Conservation (phyloP, 92 coral and sea anemone species). For the Phenganax subtilis region DNA sequence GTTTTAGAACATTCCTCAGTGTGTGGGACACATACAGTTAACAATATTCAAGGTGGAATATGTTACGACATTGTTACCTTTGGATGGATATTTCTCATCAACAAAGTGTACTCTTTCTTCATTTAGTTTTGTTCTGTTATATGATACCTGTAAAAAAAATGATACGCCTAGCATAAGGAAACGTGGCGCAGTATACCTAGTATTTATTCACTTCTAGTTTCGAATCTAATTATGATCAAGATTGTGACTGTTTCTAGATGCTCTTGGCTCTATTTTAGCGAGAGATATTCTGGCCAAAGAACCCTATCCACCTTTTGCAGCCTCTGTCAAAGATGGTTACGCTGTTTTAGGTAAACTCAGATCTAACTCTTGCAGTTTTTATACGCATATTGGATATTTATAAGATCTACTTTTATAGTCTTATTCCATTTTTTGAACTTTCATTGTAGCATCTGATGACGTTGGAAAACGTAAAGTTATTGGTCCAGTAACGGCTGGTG, state of each 20-base stretch:
- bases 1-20: conserved; percentile 53
- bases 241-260: conserved; percentile 44
- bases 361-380: background rate
- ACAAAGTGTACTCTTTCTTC: no score
- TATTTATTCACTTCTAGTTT: background rate
- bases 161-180: background rate
- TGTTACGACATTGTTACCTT: background rate
- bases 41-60: conserved; percentile 35
- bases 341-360: conserved; percentile 64
- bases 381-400: background rate
- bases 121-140: no score
- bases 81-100: background rate
- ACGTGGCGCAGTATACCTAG: background rate
- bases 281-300: conserved; percentile 65
- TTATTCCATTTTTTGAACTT: background rate
- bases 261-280: conserved; percentile 64
- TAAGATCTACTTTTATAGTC: background rate
- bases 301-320: conserved; percentile 91
- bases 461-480: conserved; percentile 73
- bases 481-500: conserved; percentile 90
- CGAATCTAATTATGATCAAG: no score
- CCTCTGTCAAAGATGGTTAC: conserved; percentile 95
- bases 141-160: no score
- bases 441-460: conserved; percentile 67
- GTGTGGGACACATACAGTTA: conserved; percentile 33